phyloP scores from a whole-genome alignment of 2,113 vertebrate species.

The Osmerus mordax region DNA sequence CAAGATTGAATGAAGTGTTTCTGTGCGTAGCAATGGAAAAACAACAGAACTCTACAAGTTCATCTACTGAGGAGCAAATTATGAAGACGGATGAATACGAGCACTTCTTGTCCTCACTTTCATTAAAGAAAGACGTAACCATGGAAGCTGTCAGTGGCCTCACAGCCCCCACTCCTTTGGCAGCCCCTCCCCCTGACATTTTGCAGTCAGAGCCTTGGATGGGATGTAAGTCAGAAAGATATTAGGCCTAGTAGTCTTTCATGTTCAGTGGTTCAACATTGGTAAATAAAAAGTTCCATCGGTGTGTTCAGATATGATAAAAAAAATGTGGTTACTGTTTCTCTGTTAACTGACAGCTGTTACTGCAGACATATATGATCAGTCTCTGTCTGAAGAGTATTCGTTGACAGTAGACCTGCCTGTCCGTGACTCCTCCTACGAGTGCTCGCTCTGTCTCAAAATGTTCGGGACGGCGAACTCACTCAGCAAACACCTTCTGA shows the following conservation, averaged over 20 bases:
- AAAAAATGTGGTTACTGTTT: not conserved
- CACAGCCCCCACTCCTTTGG: constrained; percentile 13
- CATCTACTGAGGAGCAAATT: not conserved
- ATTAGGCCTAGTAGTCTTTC: too few relatives aligned
- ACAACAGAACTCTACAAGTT: not conserved
- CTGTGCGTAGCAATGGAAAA: not conserved
- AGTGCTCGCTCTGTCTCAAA: constrained; percentile 70
- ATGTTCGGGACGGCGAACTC: constrained; percentile 65
- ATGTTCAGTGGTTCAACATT: not conserved
- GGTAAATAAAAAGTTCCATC: constrained; percentile 7
- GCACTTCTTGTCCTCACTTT: not conserved
- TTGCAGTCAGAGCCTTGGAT: constrained; percentile 13
- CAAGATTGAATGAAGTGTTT: not conserved
- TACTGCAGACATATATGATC: constrained; percentile 6
- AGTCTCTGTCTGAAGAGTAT: not conserved
- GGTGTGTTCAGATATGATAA: not conserved
- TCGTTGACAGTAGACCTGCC: constrained; percentile 5
- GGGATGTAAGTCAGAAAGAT: not conserved
- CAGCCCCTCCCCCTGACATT: not conserved
- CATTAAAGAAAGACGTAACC: constrained; percentile 11
- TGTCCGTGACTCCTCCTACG: constrained; percentile 20
- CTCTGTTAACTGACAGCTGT: not conserved
- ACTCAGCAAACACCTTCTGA: constrained; percentile 72
- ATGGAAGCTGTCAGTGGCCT: constrained; percentile 19
- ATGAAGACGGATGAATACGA: not conserved